Conservation (phyloP, 2,797 vertebrate species). For the Fundulus diaphanus region DNA sequence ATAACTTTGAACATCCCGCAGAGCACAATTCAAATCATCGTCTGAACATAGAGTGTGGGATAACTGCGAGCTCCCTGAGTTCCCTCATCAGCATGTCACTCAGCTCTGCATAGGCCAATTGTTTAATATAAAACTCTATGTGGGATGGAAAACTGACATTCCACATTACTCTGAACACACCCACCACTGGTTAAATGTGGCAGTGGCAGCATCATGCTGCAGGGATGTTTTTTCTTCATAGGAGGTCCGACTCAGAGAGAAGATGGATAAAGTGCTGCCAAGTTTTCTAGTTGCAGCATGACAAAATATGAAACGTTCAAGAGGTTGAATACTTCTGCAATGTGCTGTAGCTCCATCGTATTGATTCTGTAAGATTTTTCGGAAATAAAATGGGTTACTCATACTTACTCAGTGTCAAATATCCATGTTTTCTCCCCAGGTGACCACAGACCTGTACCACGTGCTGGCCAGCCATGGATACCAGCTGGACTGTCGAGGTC, state of each 20-base stretch:
- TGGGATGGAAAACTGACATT: no score
- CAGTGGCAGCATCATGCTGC: background rate
- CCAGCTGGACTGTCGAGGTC: slow-evolving; percentile 90
- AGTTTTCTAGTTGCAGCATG: background rate
- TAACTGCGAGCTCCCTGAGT: background rate
- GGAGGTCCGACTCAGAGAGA: no score
- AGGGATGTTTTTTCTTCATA: no score
- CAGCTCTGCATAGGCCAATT: no score
- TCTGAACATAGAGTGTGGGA: background rate
- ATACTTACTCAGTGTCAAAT: slow-evolving; percentile 44
- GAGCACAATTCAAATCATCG: background rate
- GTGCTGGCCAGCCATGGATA: slow-evolving; percentile 92
- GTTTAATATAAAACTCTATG: no score
- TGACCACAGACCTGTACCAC: slow-evolving; percentile 94
- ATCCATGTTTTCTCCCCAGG: slow-evolving; percentile 77
- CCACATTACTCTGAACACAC: no score
- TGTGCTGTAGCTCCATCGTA: background rate
- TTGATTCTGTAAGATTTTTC: background rate
- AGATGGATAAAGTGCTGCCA: background rate
- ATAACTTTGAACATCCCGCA: background rate
- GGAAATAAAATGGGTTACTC: background rate
- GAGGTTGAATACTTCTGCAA: background rate
- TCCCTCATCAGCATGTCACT: background rate
- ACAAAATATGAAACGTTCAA: background rate
- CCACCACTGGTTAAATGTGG: background rate